phyloP scores from a whole-genome alignment of 2,113 vertebrate genomes.

The Eonycteris spelaea region DNA sequence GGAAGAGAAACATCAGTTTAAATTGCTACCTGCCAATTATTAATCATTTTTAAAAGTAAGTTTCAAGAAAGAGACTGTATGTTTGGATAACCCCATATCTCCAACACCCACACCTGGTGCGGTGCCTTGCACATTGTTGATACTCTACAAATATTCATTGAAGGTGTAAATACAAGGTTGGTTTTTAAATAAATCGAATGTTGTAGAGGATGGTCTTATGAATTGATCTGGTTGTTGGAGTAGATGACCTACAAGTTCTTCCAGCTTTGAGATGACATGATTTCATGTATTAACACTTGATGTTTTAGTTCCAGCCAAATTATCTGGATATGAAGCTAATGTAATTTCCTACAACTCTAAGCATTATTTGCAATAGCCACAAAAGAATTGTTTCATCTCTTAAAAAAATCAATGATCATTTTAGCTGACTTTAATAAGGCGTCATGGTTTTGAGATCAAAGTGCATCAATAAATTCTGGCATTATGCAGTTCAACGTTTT shows the following conservation, averaged over 20 bases:
- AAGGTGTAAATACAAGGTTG: neutral
- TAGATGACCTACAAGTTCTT: neutral
- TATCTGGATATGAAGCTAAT: neutral
- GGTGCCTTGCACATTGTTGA: neutral
- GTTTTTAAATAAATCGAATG: neutral
- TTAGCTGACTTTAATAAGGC: neutral
- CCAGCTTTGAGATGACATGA: neutral
- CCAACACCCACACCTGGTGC: too few relatives aligned
- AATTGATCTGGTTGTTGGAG: neutral
- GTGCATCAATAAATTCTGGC: neutral
- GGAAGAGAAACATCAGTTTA: neutral
- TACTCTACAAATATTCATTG: neutral
- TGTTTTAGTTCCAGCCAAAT: neutral
- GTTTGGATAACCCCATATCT: neutral
- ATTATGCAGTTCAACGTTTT: neutral
- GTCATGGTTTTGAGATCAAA: neutral
- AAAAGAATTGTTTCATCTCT: neutral
- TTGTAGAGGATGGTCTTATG: neutral
- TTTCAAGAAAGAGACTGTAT: neutral
- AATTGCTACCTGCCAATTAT: neutral
- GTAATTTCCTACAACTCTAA: neutral
- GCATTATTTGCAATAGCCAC: neutral
- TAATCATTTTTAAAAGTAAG: neutral
- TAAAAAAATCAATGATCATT: neutral
- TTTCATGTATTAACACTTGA: neutral